phyloP scores from a whole-genome alignment of 2,888 invertebrate genomes.

The Hesperia comma region DNA sequence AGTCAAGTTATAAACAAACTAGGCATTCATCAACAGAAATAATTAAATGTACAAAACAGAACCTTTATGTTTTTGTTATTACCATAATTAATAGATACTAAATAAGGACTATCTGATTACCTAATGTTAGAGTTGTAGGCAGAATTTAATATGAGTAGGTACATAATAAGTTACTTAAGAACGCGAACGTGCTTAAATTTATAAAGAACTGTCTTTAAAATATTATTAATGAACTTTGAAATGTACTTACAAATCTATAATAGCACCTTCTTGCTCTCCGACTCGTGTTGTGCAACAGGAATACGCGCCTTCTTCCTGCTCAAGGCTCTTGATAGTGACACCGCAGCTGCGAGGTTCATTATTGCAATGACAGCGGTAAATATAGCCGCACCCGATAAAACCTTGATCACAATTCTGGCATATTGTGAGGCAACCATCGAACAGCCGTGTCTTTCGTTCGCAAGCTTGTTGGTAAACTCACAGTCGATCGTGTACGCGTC shows the following conservation, averaged over 20 bases:
- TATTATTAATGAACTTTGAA: neutral
- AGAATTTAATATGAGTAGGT: neutral
- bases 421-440: conserved; percentile 68
- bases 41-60: too few species aligned
- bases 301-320: conserved; percentile 49
- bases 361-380: conserved; percentile 65
- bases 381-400: conserved; percentile 60
- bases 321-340: conserved; percentile 56
- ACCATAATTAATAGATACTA: too few species aligned
- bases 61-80: too few species aligned
- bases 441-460: conserved; percentile 75
- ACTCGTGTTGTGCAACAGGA: conserved; percentile 53
- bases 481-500: conserved; percentile 67
- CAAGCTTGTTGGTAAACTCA: conserved; percentile 70
- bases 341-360: conserved; percentile 57
- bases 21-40: too few species aligned
- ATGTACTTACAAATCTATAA: conserved; percentile 45
- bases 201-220: neutral
- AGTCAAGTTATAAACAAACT: neutral
- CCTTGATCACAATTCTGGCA: conserved; percentile 63
- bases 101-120: too few species aligned
- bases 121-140: neutral
- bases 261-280: conserved; percentile 73
- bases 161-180: neutral
- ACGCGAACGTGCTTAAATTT: neutral